Conservation (phyloP, 2,888 invertebrate genomes). For the Netelia fuscicornis region DNA sequence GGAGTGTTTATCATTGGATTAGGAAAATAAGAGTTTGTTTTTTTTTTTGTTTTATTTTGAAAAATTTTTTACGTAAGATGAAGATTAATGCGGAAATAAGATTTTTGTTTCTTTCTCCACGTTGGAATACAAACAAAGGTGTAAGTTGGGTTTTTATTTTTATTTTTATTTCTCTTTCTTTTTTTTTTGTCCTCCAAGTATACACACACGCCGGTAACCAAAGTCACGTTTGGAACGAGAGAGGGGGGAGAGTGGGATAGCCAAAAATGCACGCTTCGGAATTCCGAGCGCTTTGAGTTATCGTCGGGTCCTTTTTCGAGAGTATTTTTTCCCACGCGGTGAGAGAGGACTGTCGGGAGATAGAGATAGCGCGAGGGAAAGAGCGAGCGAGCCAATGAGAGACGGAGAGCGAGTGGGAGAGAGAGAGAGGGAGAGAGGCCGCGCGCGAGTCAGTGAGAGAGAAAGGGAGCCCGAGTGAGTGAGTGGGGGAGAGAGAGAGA, state of each 20-base stretch:
- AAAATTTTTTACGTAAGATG: no score
- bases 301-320: constrained; percentile 65
- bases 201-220: neutral
- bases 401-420: neutral
- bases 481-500: neutral
- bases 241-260: constrained; percentile 8
- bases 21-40: no score
- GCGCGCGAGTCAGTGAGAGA: neutral
- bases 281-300: constrained; percentile 63
- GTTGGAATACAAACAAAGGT: neutral
- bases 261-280: constrained; percentile 56
- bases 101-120: neutral
- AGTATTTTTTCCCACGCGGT: constrained; percentile 61
- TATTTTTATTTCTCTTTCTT: neutral
- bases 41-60: no score
- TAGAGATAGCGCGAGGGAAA: neutral
- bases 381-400: neutral
- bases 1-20: no score
- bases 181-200: neutral
- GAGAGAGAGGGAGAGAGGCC: neutral
- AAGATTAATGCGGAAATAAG: neutral
- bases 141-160: neutral
- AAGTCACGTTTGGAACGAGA: neutral
- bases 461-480: neutral
- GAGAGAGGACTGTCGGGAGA: constrained; percentile 17